A percentile compares a stretch with the other conserved stretches of the same genome.
Evolutionary conservation across 53 echinoderm and acorn worm genomes (phyloP).

Genomic region (Hippasteria phrygiana): DNA sequence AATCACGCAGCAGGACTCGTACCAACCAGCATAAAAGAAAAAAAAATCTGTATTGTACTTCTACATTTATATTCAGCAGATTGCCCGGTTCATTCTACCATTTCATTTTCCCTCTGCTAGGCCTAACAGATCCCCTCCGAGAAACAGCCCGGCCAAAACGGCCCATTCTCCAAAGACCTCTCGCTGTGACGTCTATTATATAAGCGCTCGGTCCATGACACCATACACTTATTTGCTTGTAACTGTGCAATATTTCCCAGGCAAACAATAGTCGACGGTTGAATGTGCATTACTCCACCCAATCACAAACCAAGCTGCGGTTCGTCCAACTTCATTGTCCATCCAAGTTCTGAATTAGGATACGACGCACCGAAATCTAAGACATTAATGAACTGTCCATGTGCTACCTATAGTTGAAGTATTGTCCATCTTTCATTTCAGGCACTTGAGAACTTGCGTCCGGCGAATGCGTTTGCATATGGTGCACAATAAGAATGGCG

Average conservation of each 20-base stretch:
- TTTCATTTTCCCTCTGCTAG: slow-evolving; percentile 17
- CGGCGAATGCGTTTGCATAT: neutral
- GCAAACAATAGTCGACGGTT: slow-evolving; percentile 37
- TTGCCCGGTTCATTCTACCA: slow-evolving; percentile 43
- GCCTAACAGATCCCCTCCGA: neutral
- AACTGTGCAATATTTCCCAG: slow-evolving; percentile 42
- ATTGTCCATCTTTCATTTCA: neutral
- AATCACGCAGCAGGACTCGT: slow-evolving; percentile 59
- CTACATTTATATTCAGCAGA: slow-evolving; percentile 62
- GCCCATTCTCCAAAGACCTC: slow-evolving; percentile 40
- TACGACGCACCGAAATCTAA: neutral
- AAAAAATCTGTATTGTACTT: slow-evolving; percentile 40
- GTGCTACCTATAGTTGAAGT: neutral
- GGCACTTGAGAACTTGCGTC: slow-evolving; percentile 33
- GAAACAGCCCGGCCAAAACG: slow-evolving; percentile 50
- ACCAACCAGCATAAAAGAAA: slow-evolving; percentile 52
- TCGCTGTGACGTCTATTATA: slow-evolving; percentile 43
- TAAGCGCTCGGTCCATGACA: slow-evolving; percentile 47
- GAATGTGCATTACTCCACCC: slow-evolving; percentile 12
- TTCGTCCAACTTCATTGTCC: slow-evolving; percentile 28
- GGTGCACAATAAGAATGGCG: neutral
- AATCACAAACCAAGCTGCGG: slow-evolving; percentile 1
- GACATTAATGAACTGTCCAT: slow-evolving; percentile 8
- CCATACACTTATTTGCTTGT: slow-evolving; percentile 26
- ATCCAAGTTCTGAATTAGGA: slow-evolving; percentile 9